phyloP scores from a whole-genome alignment of 2,888 invertebrate species.

The Heteromurus nitidus region DNA sequence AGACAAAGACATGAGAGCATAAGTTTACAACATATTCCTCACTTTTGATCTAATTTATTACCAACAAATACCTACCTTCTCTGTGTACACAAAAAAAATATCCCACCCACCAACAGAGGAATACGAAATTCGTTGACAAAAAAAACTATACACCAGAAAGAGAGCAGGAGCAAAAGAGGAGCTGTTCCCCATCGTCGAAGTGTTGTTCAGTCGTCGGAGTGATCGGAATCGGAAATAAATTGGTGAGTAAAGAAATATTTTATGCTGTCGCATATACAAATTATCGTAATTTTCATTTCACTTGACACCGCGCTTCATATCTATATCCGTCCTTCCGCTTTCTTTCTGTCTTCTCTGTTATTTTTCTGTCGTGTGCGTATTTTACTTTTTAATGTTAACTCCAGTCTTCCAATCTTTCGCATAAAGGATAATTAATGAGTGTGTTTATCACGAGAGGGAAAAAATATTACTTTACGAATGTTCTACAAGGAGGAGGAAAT shows the following conservation, averaged over 20 bases:
- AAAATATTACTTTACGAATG: neutral
- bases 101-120: neutral
- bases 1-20: too few species aligned
- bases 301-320: neutral
- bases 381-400: too few species aligned
- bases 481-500: neutral
- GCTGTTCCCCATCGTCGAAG: neutral
- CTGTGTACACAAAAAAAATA: neutral
- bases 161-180: neutral
- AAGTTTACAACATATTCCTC: neutral
- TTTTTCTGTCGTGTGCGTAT: neutral
- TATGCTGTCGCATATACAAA: neutral
- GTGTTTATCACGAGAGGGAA: constrained; percentile 17
- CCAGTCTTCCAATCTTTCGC: too few species aligned
- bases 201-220: constrained; percentile 10
- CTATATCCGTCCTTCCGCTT: neutral
- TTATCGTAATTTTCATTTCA: neutral
- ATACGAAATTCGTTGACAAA: neutral
- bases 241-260: constrained; percentile 44
- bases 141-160: neutral
- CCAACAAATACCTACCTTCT: neutral
- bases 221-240: constrained; percentile 16
- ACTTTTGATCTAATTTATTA: neutral
- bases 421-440: constrained; percentile 46
- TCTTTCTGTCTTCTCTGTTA: neutral